A percentile compares a stretch with the other conserved stretches of the same genome.
Conservation (phyloP, 2,888 invertebrate genomes). For the Neoascia interrupta region DNA sequence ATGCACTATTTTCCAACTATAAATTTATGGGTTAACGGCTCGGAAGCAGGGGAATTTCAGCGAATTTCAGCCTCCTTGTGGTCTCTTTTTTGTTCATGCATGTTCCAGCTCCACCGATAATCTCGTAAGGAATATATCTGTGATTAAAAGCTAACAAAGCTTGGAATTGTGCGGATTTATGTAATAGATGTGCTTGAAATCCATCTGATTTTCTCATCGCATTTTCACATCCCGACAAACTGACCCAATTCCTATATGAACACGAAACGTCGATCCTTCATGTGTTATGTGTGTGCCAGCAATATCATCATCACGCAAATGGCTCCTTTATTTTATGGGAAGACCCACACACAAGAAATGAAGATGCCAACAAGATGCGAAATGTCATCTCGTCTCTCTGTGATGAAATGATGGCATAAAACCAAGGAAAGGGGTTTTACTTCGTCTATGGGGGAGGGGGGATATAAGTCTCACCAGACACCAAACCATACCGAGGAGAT, state of each 20-base stretch:
- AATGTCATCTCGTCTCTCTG: conserved; percentile 26
- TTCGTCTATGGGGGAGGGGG: no score
- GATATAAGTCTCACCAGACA: no score
- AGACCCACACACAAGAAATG: conserved; percentile 41
- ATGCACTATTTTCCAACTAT: no score
- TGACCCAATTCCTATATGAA: conserved; percentile 50
- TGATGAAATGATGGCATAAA: conserved; percentile 22
- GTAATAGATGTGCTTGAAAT: no score
- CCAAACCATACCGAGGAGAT: neutral
- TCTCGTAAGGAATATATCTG: no score
- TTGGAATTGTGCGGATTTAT: no score
- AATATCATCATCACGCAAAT: conserved; percentile 56
- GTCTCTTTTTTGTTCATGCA: no score
- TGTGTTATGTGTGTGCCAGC: conserved; percentile 17
- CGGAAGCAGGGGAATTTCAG: no score
- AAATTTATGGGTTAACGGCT: no score
- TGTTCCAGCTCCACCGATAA: no score
- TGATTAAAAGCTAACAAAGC: conserved; percentile 22
- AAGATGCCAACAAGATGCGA: conserved; percentile 52
- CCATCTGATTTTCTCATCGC: no score
- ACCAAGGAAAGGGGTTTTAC: conserved; percentile 9
- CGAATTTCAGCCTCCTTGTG: no score
- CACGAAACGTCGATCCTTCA: conserved; percentile 39
- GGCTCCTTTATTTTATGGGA: conserved; percentile 55
- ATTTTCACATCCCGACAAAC: neutral